phyloP scores from a whole-genome alignment of 2,888 invertebrate species.

The Leistus spinibarbis region DNA sequence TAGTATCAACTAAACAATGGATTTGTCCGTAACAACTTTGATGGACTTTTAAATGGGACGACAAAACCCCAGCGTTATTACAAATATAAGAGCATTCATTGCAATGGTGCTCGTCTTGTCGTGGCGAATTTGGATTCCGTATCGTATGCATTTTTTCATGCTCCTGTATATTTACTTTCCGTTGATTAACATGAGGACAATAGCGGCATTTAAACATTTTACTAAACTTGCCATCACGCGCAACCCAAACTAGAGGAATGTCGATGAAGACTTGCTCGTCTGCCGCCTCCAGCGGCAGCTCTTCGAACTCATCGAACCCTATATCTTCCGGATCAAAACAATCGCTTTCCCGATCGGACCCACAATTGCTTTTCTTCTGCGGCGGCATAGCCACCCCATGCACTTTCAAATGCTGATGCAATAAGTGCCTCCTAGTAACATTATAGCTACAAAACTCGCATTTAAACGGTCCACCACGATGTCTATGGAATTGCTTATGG shows the following conservation, averaged over 20 bases:
- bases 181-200: slow-evolving; percentile 83
- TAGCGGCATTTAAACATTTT: slow-evolving; percentile 86
- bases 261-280: slow-evolving; percentile 63
- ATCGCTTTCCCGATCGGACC: slow-evolving; percentile 41
- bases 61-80: slow-evolving; percentile 70
- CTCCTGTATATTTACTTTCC: slow-evolving; percentile 78
- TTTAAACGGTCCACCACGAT: slow-evolving; percentile 76
- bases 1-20: slow-evolving; percentile 71
- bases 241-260: slow-evolving; percentile 78
- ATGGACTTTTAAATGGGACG: slow-evolving; percentile 75
- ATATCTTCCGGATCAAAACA: slow-evolving; percentile 51
- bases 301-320: slow-evolving; percentile 51
- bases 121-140: slow-evolving; percentile 51
- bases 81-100: slow-evolving; percentile 81
- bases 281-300: slow-evolving; percentile 47
- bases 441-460: slow-evolving; percentile 84
- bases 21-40: slow-evolving; percentile 73
- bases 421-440: slow-evolving; percentile 77
- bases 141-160: slow-evolving; percentile 81
- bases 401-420: slow-evolving; percentile 83
- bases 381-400: slow-evolving; percentile 66
- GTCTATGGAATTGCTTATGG: slow-evolving; percentile 84
- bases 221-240: slow-evolving; percentile 71
- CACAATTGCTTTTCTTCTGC: slow-evolving; percentile 52
- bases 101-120: slow-evolving; percentile 69